Percentiles rank a stretch among this genome's conserved stretches.
Conservation (phyloP, 1,140 invertebrate genomes). For the Drosophila bipectinata region DNA sequence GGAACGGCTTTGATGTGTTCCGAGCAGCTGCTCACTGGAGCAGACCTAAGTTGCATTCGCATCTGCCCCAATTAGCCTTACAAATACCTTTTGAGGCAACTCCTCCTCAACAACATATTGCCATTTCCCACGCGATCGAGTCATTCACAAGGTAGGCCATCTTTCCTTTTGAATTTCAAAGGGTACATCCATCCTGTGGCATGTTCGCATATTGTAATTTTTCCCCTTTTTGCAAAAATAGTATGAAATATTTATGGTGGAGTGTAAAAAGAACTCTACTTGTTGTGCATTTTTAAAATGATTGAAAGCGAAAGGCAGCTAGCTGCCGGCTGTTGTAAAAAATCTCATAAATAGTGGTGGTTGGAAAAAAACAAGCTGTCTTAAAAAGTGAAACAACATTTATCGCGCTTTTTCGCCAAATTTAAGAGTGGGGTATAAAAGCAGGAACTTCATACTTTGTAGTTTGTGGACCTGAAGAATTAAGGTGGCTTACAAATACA, state of each 20-base stretch:
- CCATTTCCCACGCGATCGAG: slow-evolving; percentile 61
- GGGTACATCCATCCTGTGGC: slow-evolving; percentile 4
- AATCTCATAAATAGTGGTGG: neutral
- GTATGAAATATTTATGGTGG: neutral
- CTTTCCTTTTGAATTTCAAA: neutral
- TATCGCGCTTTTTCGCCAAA: neutral
- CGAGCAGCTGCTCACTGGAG: slow-evolving; percentile 16
- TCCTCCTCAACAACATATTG: slow-evolving; percentile 37
- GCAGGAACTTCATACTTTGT: no score
- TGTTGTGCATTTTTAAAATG: neutral
- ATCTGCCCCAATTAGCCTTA: slow-evolving; percentile 53
- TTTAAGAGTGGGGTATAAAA: neutral
- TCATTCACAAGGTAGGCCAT: slow-evolving; percentile 8
- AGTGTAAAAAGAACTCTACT: neutral
- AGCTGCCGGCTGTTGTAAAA: neutral
- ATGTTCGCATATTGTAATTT: neutral
- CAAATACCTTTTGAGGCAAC: slow-evolving; percentile 28
- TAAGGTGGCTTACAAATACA: no score
- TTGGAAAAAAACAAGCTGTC: neutral
- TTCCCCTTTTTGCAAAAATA: neutral
- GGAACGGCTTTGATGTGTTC: slow-evolving; percentile 42
- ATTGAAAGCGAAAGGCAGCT: neutral
- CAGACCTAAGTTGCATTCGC: slow-evolving; percentile 34
- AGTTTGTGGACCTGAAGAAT: no score
- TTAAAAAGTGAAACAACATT: neutral